Evolutionary conservation across 2,888 invertebrate genomes (phyloP).

Genomic region (Stenodera caucasica): DNA sequence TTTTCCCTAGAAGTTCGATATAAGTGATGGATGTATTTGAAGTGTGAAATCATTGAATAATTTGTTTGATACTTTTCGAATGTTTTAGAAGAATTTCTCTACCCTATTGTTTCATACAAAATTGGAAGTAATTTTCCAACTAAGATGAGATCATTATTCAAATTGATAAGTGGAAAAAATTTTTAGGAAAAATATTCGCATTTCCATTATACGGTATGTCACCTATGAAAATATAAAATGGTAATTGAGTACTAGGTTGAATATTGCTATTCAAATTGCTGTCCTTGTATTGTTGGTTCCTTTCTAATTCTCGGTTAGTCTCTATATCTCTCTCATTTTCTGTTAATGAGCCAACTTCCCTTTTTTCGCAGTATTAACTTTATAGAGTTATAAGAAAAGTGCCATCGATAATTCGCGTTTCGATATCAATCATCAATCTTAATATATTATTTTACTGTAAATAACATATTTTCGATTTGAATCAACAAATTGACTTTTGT

Average conservation of each 20-base stretch:
- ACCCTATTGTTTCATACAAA: not conserved
- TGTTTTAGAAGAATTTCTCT: not conserved
- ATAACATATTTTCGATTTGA: not conserved
- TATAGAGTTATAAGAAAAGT: conserved; percentile 31
- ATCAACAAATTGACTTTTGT: not conserved
- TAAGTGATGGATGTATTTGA: not conserved
- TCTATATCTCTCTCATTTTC: conserved; percentile 18
- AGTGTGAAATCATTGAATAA: conserved; percentile 4
- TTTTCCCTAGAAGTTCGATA: not conserved
- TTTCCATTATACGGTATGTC: conserved; percentile 24
- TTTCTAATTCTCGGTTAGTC: conserved; percentile 18
- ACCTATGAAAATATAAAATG: conserved; percentile 30
- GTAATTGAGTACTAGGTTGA: conserved; percentile 28
- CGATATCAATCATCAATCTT: conserved; percentile 30
- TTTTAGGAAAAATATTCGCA: conserved; percentile 9
- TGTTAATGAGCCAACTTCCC: conserved; percentile 26
- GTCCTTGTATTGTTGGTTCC: conserved; percentile 27
- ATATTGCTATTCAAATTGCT: conserved; percentile 27
- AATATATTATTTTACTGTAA: conserved; percentile 20
- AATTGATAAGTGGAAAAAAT: conserved; percentile 4
- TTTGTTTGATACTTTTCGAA: not conserved
- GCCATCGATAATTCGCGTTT: conserved; percentile 32
- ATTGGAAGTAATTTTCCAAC: conserved; percentile 6
- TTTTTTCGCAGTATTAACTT: conserved; percentile 30
- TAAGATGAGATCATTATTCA: conserved; percentile 14